Percentiles rank a stretch among this genome's conserved stretches.
Conservation (phyloP, 2,888 invertebrate genomes). For the Orchestes rusci region DNA sequence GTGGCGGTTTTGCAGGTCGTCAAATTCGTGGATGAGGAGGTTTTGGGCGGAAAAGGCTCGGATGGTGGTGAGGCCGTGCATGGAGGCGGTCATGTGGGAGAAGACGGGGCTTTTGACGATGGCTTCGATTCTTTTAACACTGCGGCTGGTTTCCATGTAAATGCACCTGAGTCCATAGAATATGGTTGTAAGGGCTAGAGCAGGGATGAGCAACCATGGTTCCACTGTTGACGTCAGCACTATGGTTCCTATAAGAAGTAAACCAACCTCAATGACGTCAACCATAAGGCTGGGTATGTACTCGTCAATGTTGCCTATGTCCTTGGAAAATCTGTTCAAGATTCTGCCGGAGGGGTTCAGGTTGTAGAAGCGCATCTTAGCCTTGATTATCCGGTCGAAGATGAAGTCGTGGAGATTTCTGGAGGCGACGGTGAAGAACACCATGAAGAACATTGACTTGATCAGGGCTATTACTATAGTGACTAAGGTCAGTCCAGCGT, state of each 20-base stretch:
- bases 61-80: constrained; percentile 71
- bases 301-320: constrained; percentile 53
- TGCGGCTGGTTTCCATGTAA: constrained; percentile 68
- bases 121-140: constrained; percentile 64
- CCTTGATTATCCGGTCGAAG: constrained; percentile 36
- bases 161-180: constrained; percentile 60
- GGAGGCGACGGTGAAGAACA: constrained; percentile 39
- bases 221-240: constrained; percentile 66
- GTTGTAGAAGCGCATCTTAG: constrained; percentile 42
- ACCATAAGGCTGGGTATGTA: constrained; percentile 48
- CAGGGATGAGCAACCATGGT: constrained; percentile 60
- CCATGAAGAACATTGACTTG: constrained; percentile 38
- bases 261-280: constrained; percentile 38
- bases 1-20: constrained; percentile 57
- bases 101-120: constrained; percentile 73
- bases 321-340: constrained; percentile 44
- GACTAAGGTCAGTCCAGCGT: constrained; percentile 42
- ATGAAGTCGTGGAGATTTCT: constrained; percentile 38
- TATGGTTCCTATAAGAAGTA: constrained; percentile 61
- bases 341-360: constrained; percentile 41
- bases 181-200: constrained; percentile 54
- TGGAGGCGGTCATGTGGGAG: constrained; percentile 64
- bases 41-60: constrained; percentile 62
- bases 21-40: constrained; percentile 56
- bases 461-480: constrained; percentile 41